These are phyloP conservation scores for Baryphthengus martii DNA, from an alignment of 2,113 vertebrate species.

Conservation along the genomic window DNA sequence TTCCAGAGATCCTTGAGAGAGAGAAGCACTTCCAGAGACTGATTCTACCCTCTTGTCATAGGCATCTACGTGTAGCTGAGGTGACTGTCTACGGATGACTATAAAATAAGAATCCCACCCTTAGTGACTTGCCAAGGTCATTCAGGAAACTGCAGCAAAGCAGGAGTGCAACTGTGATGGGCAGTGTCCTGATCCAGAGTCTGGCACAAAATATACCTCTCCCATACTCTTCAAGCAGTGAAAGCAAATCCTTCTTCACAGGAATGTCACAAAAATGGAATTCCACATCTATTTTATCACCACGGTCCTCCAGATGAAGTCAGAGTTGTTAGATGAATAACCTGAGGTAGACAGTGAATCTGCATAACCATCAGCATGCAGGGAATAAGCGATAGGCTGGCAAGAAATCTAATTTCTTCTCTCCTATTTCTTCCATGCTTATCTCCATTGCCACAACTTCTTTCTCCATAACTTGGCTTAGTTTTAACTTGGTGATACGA, in stretches of 20 bases:
- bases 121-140: neutral
- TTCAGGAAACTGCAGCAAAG: neutral
- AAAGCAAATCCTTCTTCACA: neutral
- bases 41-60: neutral
- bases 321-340: neutral
- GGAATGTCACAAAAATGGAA: neutral
- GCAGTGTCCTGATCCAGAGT: neutral
- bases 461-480: neutral
- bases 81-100: neutral
- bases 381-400: neutral
- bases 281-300: neutral
- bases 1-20: neutral
- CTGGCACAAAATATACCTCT: neutral
- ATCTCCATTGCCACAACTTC: neutral
- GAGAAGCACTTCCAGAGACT: neutral
- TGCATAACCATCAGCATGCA: accelerated
- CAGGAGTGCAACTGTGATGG: neutral
- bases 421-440: neutral
- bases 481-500: neutral
- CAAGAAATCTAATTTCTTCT: neutral
- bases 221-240: neutral
- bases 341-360: neutral
- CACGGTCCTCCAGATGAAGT: neutral
- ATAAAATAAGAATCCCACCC: neutral
- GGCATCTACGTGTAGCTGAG: neutral